phyloP scores from a whole-genome alignment of 2,113 vertebrate genomes.

The Prunella himalayana region DNA sequence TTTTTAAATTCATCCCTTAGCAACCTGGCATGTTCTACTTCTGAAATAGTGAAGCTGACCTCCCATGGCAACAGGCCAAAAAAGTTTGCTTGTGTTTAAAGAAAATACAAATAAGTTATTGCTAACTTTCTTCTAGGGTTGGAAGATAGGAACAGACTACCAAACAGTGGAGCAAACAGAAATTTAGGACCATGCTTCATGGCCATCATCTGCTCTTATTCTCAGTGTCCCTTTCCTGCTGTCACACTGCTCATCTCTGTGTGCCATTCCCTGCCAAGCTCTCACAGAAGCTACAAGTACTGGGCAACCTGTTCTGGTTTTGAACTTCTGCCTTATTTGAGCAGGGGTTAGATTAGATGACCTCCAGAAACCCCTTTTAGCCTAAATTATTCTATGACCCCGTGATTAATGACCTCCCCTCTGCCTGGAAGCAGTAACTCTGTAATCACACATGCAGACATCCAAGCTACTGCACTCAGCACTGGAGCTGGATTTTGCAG shows the following conservation, averaged over 20 bases:
- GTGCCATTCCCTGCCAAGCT: neutral
- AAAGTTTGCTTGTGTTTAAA: conserved; percentile 29
- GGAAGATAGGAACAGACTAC: neutral
- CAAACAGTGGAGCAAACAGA: neutral
- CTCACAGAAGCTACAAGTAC: neutral
- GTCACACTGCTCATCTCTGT: neutral
- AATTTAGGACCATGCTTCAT: neutral
- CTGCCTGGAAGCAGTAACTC: neutral
- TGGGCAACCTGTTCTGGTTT: neutral
- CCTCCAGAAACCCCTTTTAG: neutral
- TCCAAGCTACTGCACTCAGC: neutral
- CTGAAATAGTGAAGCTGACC: conserved; percentile 2
- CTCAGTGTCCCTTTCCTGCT: neutral
- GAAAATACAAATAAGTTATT: conserved; percentile 8
- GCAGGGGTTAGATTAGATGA: neutral
- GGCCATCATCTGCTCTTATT: neutral
- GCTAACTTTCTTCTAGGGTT: neutral
- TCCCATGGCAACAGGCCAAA: neutral
- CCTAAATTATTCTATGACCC: neutral
- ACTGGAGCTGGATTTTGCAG: neutral
- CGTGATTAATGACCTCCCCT: neutral
- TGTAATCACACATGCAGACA: rapidly evolving
- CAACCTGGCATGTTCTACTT: neutral
- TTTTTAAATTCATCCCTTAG: conserved; percentile 49
- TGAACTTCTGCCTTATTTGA: neutral